Evolutionary conservation across 1,140 invertebrate genomes (phyloP).

Genomic region (Pemphigus obesinymphae): DNA sequence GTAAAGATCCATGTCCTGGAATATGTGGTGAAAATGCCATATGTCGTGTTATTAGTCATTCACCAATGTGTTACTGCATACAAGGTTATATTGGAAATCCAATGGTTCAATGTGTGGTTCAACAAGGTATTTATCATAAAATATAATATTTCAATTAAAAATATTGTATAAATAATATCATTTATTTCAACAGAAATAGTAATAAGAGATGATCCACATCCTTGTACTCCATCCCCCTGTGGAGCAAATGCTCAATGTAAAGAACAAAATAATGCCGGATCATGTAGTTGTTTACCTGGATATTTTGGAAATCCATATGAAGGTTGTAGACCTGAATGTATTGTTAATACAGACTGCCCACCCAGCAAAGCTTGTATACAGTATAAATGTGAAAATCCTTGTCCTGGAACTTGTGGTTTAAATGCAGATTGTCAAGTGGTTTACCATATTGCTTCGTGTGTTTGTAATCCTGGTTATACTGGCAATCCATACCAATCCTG

Average conservation of each 20-base stretch:
- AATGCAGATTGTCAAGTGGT: slow-evolving; percentile 70
- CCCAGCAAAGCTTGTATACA: slow-evolving; percentile 67
- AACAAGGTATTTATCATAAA: slow-evolving; percentile 32
- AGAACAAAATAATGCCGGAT: slow-evolving; percentile 61
- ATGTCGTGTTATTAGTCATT: slow-evolving; percentile 54
- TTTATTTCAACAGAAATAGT: slow-evolving; percentile 39
- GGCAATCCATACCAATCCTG: slow-evolving; percentile 63
- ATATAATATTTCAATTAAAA: neutral
- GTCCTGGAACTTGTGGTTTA: slow-evolving; percentile 66
- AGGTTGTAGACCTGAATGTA: slow-evolving; percentile 69
- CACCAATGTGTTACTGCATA: slow-evolving; percentile 54
- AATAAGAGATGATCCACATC: slow-evolving; percentile 47
- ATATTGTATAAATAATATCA: neutral
- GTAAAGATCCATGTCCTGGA: slow-evolving; percentile 56
- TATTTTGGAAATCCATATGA: slow-evolving; percentile 69
- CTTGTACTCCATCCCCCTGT: slow-evolving; percentile 64
- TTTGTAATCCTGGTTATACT: slow-evolving; percentile 62
- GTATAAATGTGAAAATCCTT: slow-evolving; percentile 70
- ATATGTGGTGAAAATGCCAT: slow-evolving; percentile 56
- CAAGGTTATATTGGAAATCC: slow-evolving; percentile 56
- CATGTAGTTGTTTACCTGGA: slow-evolving; percentile 62
- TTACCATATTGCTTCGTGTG: slow-evolving; percentile 69
- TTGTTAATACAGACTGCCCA: slow-evolving; percentile 66
- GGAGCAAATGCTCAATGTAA: slow-evolving; percentile 64
- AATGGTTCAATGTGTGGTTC: slow-evolving; percentile 50